Percentiles rank a stretch among this genome's conserved stretches.
Evolutionary conservation across 23 tunicate genomes (phyloP).

Genomic region (Clavelina lepadiformis): DNA sequence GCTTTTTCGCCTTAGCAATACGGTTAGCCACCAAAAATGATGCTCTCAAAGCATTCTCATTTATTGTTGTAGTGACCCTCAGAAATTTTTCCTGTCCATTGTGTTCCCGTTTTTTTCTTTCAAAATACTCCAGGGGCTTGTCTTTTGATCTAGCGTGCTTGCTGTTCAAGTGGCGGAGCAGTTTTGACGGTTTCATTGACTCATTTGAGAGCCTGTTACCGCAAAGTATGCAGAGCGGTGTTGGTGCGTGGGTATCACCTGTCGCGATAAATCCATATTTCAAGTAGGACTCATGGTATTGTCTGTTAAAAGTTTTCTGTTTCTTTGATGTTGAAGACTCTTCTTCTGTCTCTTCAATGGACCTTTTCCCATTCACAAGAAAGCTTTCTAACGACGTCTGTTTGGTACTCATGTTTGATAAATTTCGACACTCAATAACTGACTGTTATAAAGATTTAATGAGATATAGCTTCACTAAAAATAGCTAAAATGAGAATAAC

Average conservation of each 20-base stretch:
- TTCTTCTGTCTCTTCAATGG: too few species aligned
- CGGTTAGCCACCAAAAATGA: constrained; percentile 24
- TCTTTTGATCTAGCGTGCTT: constrained; percentile 27
- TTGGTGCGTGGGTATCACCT: constrained; percentile 17
- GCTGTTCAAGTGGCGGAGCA: constrained; percentile 28
- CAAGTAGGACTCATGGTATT: too few species aligned
- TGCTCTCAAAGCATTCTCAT: constrained; percentile 25
- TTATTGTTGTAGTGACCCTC: constrained; percentile 3
- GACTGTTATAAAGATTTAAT: too few species aligned
- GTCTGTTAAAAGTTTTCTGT: too few species aligned
- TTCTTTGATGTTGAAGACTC: too few species aligned
- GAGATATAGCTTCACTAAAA: too few species aligned
- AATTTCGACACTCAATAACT: too few species aligned
- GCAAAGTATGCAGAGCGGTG: constrained; percentile 29
- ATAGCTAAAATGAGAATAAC: too few species aligned
- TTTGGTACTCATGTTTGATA: too few species aligned
- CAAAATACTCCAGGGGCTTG: constrained; percentile 39
- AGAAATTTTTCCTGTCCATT: constrained; percentile 13
- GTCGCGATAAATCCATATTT: constrained; percentile 32
- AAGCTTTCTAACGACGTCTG: too few species aligned
- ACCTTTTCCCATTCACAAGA: too few species aligned
- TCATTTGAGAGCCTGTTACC: constrained; percentile 9
- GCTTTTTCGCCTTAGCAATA: constrained; percentile 16
- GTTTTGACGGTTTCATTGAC: constrained; percentile 20
- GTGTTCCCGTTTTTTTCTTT: constrained; percentile 20